Percentiles rank a stretch among this genome's conserved stretches.
Conservation (phyloP, 2,797 vertebrate species). For the Zalophus californianus region DNA sequence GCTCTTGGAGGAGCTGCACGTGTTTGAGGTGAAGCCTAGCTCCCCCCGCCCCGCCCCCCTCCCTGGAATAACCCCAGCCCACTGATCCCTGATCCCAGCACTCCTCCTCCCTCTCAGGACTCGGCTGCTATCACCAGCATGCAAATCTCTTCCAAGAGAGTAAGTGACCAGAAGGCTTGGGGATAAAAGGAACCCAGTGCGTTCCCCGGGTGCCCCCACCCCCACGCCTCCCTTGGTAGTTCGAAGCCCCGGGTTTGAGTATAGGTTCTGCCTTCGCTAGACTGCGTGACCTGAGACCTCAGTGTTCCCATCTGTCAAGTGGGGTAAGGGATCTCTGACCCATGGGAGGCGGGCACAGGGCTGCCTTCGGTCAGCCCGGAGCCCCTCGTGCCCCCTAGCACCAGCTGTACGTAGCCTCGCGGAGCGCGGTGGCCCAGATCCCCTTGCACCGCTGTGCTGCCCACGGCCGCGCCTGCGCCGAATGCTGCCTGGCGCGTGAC, state of each 20-base stretch:
- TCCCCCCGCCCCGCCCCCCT: fast-evolving
- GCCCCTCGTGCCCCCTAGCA: constrained; percentile 89
- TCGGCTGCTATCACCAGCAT: constrained; percentile 94
- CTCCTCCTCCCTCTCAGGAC: constrained; percentile 88
- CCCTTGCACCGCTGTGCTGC: constrained; percentile 94
- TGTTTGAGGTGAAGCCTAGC: constrained; percentile 93
- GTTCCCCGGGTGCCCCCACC: background rate
- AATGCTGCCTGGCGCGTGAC: constrained; percentile 96
- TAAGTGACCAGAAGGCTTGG: constrained; percentile 83
- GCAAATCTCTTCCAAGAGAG: constrained; percentile 98
- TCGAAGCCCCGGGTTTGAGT: background rate
- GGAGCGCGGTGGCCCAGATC: constrained; percentile 92
- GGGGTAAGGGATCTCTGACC: background rate
- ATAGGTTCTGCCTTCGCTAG: constrained; percentile 28
- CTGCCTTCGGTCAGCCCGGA: constrained; percentile 45
- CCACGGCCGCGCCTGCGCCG: constrained; percentile 95
- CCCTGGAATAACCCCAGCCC: background rate
- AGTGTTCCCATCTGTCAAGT: constrained; percentile 22
- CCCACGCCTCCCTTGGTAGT: background rate
- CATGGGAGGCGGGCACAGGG: background rate
- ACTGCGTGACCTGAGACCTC: background rate
- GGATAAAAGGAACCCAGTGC: background rate
- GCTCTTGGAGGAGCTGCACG: constrained; percentile 96
- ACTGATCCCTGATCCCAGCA: background rate
- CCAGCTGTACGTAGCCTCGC: constrained; percentile 95